phyloP scores from a whole-genome alignment of 2,113 vertebrate genomes.

The Junco hyemalis region DNA sequence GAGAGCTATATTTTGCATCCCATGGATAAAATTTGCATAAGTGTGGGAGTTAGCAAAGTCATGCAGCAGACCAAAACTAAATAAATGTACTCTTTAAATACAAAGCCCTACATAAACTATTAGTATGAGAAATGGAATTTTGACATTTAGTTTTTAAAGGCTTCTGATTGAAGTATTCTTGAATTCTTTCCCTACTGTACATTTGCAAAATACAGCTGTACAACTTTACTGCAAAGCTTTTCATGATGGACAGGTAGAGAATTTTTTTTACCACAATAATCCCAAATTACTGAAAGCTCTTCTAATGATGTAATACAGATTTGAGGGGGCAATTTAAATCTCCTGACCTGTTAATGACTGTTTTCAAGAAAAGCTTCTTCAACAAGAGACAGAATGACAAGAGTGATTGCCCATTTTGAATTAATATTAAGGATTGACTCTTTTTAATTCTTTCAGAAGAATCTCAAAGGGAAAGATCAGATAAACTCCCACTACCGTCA shows the following conservation, averaged over 20 bases:
- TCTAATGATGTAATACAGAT: constrained; percentile 22
- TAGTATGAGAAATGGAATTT: constrained; percentile 27
- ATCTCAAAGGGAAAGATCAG: constrained; percentile 44
- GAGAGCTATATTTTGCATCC: constrained; percentile 30
- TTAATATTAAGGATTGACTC: constrained; percentile 38
- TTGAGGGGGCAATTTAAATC: constrained; percentile 34
- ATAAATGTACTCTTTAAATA: constrained; percentile 26
- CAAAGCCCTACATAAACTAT: background rate
- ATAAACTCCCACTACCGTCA: constrained; percentile 33
- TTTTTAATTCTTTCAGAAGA: constrained; percentile 53
- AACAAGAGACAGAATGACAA: constrained; percentile 48
- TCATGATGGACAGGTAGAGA: background rate
- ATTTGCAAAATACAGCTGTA: background rate
- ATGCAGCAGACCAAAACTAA: constrained; percentile 14
- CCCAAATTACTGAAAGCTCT: constrained; percentile 21
- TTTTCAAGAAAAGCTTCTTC: constrained; percentile 43
- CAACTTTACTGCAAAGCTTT: background rate
- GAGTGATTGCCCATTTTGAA: constrained; percentile 44
- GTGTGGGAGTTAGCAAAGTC: constrained; percentile 7
- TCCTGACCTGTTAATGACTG: constrained; percentile 59
- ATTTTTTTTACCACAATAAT: constrained; percentile 11
- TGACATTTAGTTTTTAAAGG: constrained; percentile 21
- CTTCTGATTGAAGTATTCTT: background rate
- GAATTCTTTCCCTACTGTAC: background rate
- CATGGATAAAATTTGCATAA: constrained; percentile 31